Evolutionary conservation across 1,140 invertebrate genomes (phyloP), one percentile per base, ranked within the genome.

Genomic region (Pseudomyrmex concolor): DNA sequence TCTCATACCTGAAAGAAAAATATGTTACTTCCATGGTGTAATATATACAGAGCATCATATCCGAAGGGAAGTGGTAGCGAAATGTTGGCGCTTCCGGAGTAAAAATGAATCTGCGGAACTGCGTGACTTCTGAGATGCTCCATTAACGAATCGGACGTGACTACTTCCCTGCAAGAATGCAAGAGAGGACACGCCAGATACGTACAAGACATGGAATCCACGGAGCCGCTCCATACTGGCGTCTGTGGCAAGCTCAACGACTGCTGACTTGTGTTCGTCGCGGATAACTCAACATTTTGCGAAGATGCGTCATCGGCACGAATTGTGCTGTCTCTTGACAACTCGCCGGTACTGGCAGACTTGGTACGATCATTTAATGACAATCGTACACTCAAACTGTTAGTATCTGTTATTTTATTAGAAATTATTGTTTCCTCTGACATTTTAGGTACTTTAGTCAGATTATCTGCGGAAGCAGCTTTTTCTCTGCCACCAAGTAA

Each of bases 271-370:
- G 57, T 34, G 55, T 76, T 62, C 12, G 9, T 48, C 43, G 50
- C 54, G 9, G 60, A 62, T 15, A 67, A 76, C 70, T n/a, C 73
- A 9, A 15, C 13, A 60, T 19, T 67, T 60, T 57, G 64, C 1
- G 76, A 88, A 13, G 72, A 83, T 13, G 68, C 57, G 2, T 67
- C 43, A 48, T 76, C n/a, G 8, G 64, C 19, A 8, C 60, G 51
- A 50, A 12, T 34, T 51, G 85, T 12, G n/a, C 68, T 68, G 13
- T 89, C 80, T 10, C 72, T 86, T 2, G 89, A 89, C 0, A 94
- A 81, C 82, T 94, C 93, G 15, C 94, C 92, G 0, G 93, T 94
- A 62, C 93, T 94, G 0, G 93, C 94, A 1, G 94, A 94, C 77
- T 94, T 94, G 0, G 87, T 60, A 8, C 93, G 84, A 77, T 93